Evolutionary conservation across 2,113 vertebrate genomes (phyloP).

Genomic region (Noctilio leporinus): DNA sequence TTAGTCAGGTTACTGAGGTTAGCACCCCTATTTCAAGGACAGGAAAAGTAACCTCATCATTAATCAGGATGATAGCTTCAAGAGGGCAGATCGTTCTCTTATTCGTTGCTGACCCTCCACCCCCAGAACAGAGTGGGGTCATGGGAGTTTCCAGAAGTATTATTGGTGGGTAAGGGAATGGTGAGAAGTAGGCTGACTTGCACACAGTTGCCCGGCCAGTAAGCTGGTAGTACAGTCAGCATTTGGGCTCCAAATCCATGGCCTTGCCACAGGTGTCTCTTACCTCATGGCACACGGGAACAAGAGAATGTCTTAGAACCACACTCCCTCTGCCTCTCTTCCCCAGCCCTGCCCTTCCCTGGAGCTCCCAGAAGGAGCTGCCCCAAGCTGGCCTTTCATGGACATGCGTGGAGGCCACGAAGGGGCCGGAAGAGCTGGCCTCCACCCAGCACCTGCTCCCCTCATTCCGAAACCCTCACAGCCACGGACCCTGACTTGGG

Average conservation of each 20-base stretch:
- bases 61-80: background rate
- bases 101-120: background rate
- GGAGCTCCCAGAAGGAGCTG: background rate
- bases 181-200: background rate
- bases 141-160: background rate
- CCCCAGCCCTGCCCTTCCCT: background rate
- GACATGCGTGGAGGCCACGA: rapidly evolving
- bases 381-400: background rate
- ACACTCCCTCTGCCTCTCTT: background rate
- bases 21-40: background rate
- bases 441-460: background rate
- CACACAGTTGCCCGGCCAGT: background rate
- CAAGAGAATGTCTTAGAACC: background rate
- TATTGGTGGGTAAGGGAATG: rapidly evolving
- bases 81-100: background rate
- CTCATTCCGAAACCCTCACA: background rate
- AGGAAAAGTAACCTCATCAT: background rate
- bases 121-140: background rate
- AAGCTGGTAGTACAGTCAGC: background rate
- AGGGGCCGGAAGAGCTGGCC: background rate
- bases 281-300: background rate
- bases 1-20: background rate
- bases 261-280: background rate
- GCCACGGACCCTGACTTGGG: background rate
- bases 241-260: background rate